These are phyloP conservation scores for Parthenolecanium corni DNA, from an alignment of 2,888 invertebrate genomes.

Conservation along the genomic window DNA sequence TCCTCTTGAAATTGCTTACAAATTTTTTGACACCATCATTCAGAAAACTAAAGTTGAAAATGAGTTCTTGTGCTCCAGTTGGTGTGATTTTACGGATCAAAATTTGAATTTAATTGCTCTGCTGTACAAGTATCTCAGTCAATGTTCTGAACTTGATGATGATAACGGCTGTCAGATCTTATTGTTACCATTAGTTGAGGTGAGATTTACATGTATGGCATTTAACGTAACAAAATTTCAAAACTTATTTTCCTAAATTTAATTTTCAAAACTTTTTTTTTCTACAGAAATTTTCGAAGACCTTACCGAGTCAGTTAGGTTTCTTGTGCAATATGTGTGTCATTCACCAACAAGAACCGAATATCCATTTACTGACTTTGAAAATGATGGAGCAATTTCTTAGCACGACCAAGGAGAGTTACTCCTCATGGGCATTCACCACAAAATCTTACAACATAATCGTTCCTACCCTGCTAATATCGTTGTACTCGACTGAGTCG, in stretches of 20 bases:
- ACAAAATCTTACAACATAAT: conserved; percentile 41
- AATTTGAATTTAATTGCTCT: not conserved
- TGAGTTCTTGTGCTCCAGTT: not conserved
- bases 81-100: conserved; percentile 20
- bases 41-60: not conserved
- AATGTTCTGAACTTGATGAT: not conserved
- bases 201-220: not conserved
- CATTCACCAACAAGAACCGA: not conserved
- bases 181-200: conserved; percentile 1
- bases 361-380: not conserved
- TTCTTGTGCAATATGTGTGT: conserved; percentile 21
- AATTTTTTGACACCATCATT: conserved; percentile 6
- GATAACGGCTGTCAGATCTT: not conserved
- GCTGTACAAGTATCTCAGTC: conserved; percentile 15
- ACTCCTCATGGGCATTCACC: conserved; percentile 37
- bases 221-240: not conserved
- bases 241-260: not conserved
- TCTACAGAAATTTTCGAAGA: conserved; percentile 3
- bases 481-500: conserved; percentile 46
- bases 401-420: conserved; percentile 4
- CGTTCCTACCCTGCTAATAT: conserved; percentile 45
- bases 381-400: conserved; percentile 6
- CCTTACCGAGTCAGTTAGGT: not conserved
- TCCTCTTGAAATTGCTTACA: conserved; percentile 10
- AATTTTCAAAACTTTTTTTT: too few species aligned